These are phyloP conservation scores for Gobionotothen gibberifrons DNA, from an alignment of 2,797 vertebrate species.

Conservation along the genomic window DNA sequence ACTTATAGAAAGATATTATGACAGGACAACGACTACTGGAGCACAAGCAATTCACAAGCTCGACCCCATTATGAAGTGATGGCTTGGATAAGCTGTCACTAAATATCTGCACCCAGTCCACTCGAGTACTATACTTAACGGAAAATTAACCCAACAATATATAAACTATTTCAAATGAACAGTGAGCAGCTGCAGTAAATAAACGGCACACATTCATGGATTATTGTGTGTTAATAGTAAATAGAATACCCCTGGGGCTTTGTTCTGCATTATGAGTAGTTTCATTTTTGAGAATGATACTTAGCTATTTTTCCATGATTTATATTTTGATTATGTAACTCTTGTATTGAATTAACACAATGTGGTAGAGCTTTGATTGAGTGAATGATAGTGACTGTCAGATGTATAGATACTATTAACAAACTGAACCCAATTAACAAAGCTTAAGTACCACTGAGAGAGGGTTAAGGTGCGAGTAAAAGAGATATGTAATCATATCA, in stretches of 20 bases:
- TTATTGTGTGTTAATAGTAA: too few relatives aligned
- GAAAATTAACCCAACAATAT: not conserved
- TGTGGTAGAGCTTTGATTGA: not conserved
- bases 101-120: slow-evolving; percentile 15
- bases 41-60: slow-evolving; percentile 8
- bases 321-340: not conserved
- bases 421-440: not conserved
- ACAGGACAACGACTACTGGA: slow-evolving; percentile 33
- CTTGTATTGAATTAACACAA: not conserved
- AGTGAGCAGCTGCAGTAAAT: not conserved
- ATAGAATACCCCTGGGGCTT: not conserved
- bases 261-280: not conserved
- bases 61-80: not conserved
- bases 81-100: not conserved
- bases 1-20: slow-evolving; percentile 43
- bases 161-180: not conserved
- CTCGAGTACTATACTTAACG: not conserved
- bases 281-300: not conserved
- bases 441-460: not conserved
- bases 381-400: not conserved
- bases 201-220: not conserved
- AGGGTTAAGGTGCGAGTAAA: not conserved
- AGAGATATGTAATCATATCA: not conserved
- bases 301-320: not conserved
- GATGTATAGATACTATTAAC: not conserved